Evolutionary conservation across 2,888 invertebrate genomes (phyloP).

Genomic region (Brenthis ino): DNA sequence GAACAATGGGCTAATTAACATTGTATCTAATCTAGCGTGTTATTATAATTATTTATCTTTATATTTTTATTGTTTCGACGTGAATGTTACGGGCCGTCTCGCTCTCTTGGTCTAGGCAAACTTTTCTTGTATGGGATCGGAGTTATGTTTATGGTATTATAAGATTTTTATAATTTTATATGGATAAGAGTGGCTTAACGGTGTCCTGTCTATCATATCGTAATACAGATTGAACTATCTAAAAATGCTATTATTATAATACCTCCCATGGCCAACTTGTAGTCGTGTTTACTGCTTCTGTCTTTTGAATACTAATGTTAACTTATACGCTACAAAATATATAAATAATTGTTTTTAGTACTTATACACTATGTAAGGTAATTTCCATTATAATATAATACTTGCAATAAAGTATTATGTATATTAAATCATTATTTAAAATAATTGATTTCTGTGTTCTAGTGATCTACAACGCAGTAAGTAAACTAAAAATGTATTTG

Average conservation of each 20-base stretch:
- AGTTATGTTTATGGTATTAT: conserved; percentile 15
- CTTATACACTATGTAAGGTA: no score
- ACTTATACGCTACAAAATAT: background rate
- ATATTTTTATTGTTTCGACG: conserved; percentile 50
- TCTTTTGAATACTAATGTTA: conserved; percentile 19
- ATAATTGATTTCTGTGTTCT: no score
- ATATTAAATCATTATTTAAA: no score
- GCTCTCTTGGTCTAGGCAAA: conserved; percentile 43
- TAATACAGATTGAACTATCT: no score
- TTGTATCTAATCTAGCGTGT: conserved; percentile 55
- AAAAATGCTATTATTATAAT: background rate
- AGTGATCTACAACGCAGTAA: no score
- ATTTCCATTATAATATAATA: no score
- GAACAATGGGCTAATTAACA: conserved; percentile 63
- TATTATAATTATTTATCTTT: conserved; percentile 57
- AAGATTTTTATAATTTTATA: background rate
- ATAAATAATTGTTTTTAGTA: no score
- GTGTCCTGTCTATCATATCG: no score
- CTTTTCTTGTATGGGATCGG: conserved; percentile 29
- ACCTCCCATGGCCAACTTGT: conserved; percentile 19
- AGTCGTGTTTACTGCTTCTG: conserved; percentile 25
- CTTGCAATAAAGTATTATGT: no score
- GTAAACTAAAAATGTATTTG: no score
- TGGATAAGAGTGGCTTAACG: background rate
- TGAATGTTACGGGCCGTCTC: conserved; percentile 41